Base-by-base conservation (phyloP, 2,113 vertebrate genomes). In the Apaloderma vittatum region DNA sequence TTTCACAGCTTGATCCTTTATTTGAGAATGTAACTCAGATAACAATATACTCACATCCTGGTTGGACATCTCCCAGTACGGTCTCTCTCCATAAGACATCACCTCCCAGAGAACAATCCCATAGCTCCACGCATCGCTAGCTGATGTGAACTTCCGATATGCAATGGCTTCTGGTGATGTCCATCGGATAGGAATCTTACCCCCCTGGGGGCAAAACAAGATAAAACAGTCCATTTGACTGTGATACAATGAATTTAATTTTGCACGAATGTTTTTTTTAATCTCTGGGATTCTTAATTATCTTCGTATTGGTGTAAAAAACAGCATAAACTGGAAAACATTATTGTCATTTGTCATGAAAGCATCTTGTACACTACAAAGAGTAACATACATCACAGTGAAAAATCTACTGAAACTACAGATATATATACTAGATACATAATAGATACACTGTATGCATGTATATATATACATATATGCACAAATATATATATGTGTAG, bases 21-120 rank as follows among this genome's bases (percentile, higher is more conserved):
- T 94, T 74, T 88, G 67, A 93, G 86, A 94, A 72, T 67, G 88
- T 48, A 96, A 92, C 66, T 95, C 76, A 93, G 85, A 32, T 45
- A 81, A 65, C 36, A 93, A 72, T 63, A 72, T 95, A 99, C 99
- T 99, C 97, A 99, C 99, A 88, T 99, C 99, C 97, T 99, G 99
- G 97, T 99, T 99, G 93, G 99, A 99, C 99, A 99, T 99, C 97
- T 99, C 99, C 99, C 99, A 99, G 37, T 99, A 99, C 2, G 99
- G 99, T 75, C 99, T 98, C 89, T 99, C 99, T 74, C 99, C 99
- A 1, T 99, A 99, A 59, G 99, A 99, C 99, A 99, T 99, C 97
- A 99, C 99, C 97, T 99, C 99, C 99, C 99, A 99, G 99, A 99
- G 99, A 72, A 99, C 99, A 34, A 99, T 99, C 36, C 99, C 99